phyloP scores from a whole-genome alignment of 2,113 vertebrate species.

The Otis tarda region DNA sequence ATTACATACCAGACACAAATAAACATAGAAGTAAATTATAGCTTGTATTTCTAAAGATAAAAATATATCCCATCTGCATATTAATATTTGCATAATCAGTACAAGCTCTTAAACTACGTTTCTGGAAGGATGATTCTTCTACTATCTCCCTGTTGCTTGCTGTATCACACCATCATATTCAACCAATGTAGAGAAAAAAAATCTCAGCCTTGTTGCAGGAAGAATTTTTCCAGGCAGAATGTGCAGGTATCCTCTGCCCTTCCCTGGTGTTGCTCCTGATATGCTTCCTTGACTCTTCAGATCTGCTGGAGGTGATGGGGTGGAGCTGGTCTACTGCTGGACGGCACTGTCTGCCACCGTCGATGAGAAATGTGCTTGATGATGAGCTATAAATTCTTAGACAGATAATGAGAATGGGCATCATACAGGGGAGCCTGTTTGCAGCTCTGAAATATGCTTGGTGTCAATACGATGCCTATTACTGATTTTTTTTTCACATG shows the following conservation, averaged over 20 bases:
- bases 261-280: not conserved
- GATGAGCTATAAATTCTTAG: not conserved
- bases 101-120: not conserved
- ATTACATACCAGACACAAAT: constrained; percentile 19
- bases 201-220: not conserved
- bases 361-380: not conserved
- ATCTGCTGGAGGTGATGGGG: not conserved
- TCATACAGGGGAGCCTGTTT: not conserved
- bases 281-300: not conserved
- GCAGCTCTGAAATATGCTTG: not conserved
- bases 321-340: not conserved
- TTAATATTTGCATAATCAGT: not conserved
- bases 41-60: not conserved
- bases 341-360: not conserved
- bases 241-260: not conserved
- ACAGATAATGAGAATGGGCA: not conserved
- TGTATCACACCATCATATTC: not conserved
- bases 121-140: not conserved
- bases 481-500: not conserved
- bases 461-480: not conserved
- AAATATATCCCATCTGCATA: not conserved
- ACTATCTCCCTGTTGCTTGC: not conserved
- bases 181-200: not conserved
- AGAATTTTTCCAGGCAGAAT: not conserved
- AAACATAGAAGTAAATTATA: constrained; percentile 20